Evolutionary conservation across 1,140 invertebrate species (phyloP).

Genomic region (Himalopsyche phryganea): DNA sequence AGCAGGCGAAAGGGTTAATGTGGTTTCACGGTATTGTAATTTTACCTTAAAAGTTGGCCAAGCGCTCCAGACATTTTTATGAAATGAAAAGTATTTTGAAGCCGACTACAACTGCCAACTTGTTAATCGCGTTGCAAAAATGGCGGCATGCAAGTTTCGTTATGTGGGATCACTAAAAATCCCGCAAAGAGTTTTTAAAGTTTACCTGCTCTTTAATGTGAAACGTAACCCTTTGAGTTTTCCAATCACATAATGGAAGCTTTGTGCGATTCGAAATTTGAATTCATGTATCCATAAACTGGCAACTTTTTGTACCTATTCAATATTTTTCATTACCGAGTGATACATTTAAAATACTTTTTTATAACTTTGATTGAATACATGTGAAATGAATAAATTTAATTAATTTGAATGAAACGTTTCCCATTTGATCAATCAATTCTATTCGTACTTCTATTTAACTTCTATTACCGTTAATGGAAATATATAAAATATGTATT

Average conservation of each 20-base stretch:
- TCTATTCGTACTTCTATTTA: too few relatives aligned
- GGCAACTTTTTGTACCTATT: too few relatives aligned
- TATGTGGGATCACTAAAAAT: conserved; percentile 10
- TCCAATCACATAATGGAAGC: conserved; percentile 12
- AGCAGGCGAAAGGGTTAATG: not conserved
- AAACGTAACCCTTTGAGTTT: conserved; percentile 13
- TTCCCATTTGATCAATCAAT: too few relatives aligned
- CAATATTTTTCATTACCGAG: too few relatives aligned
- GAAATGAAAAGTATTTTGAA: conserved; percentile 5
- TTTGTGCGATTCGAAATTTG: conserved; percentile 4
- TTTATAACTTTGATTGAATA: too few relatives aligned
- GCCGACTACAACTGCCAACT: conserved; percentile 9
- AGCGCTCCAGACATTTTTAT: conserved; percentile 19
- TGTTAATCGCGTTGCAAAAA: conserved; percentile 18
- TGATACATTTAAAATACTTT: too few relatives aligned
- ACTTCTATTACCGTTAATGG: too few relatives aligned
- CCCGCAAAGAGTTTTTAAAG: conserved; percentile 3
- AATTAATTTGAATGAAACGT: too few relatives aligned
- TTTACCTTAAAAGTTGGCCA: conserved; percentile 18
- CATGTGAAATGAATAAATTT: too few relatives aligned
- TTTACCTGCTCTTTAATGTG: conserved; percentile 10
- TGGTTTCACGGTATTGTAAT: conserved; percentile 16
- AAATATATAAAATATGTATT: too few relatives aligned
- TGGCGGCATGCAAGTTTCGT: conserved; percentile 14
- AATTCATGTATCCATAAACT: not conserved